These are phyloP conservation scores for Synergus itoensis DNA, from an alignment of 2,888 invertebrate genomes.

Conservation along the genomic window DNA sequence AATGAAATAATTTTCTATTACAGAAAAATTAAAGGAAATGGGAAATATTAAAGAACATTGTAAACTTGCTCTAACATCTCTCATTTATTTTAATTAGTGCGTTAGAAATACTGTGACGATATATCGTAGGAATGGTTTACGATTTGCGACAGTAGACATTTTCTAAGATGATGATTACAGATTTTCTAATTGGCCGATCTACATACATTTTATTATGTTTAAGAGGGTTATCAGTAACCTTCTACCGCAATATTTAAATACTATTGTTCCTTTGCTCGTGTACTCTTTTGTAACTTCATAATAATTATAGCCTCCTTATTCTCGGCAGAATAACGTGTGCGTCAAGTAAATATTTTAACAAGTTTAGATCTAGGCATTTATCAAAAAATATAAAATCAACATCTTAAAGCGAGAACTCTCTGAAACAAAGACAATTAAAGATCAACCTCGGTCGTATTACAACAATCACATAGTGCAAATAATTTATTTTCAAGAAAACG, in stretches of 20 bases:
- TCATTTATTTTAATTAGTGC: constrained; percentile 71
- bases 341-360: constrained; percentile 24
- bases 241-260: constrained; percentile 55
- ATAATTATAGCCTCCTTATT: constrained; percentile 59
- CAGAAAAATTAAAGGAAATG: background rate
- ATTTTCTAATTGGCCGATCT: constrained; percentile 42
- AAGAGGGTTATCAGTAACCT: constrained; percentile 12
- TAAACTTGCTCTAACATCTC: constrained; percentile 67
- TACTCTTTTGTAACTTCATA: constrained; percentile 34
- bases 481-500: background rate
- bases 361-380: background rate
- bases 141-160: constrained; percentile 63
- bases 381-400: background rate
- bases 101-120: constrained; percentile 75
- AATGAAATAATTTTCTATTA: background rate
- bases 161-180: constrained; percentile 51
- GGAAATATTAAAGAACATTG: constrained; percentile 14
- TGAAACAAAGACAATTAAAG: background rate
- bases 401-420: background rate
- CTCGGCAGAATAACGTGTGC: constrained; percentile 44
- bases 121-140: constrained; percentile 75
- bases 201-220: constrained; percentile 15
- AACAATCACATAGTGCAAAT: background rate
- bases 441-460: background rate
- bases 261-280: constrained; percentile 57